Evolutionary conservation across 2,888 invertebrate species (phyloP).

Genomic region (Gymnocheta viridis): DNA sequence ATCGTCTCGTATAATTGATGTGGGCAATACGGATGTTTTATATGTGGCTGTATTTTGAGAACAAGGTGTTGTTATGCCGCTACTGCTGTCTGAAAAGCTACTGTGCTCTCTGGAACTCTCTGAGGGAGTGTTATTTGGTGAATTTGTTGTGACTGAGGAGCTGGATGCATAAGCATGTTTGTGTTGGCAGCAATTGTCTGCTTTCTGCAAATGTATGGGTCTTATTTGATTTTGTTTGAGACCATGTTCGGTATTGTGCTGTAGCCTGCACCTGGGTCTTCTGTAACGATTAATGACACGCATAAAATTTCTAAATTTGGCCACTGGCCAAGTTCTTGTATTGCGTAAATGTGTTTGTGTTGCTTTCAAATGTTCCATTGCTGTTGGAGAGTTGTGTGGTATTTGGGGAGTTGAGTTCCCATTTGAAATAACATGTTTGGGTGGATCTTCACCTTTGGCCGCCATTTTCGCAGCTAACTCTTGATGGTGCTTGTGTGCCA

Average conservation of each 20-base stretch:
- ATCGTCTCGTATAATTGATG: conserved; percentile 79
- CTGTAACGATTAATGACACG: conserved; percentile 81
- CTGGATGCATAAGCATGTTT: conserved; percentile 53
- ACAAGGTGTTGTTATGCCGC: conserved; percentile 62
- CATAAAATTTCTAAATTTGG: conserved; percentile 80
- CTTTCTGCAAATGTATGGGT: conserved; percentile 76
- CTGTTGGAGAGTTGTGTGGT: conserved; percentile 65
- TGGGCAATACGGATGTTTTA: conserved; percentile 78
- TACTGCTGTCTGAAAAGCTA: conserved; percentile 71
- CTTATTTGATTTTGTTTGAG: conserved; percentile 82
- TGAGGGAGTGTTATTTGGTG: conserved; percentile 38
- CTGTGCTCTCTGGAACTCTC: conserved; percentile 73
- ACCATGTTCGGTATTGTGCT: conserved; percentile 62
- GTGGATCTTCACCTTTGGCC: conserved; percentile 72
- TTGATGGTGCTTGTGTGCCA: conserved; percentile 76
- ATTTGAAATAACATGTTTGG: conserved; percentile 72
- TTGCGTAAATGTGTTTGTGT: conserved; percentile 64
- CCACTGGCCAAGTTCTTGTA: conserved; percentile 77
- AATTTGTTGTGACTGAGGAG: conserved; percentile 53
- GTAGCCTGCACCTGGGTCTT: conserved; percentile 78
- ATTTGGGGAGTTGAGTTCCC: conserved; percentile 60
- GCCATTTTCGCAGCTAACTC: conserved; percentile 66
- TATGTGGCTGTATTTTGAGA: conserved; percentile 70
- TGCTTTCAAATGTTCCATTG: conserved; percentile 62
- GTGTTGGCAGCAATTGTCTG: conserved; percentile 70